These are phyloP conservation scores for Parazoanthus darwini DNA, from an alignment of 92 coral and sea anemone species.

Conservation along the genomic window DNA sequence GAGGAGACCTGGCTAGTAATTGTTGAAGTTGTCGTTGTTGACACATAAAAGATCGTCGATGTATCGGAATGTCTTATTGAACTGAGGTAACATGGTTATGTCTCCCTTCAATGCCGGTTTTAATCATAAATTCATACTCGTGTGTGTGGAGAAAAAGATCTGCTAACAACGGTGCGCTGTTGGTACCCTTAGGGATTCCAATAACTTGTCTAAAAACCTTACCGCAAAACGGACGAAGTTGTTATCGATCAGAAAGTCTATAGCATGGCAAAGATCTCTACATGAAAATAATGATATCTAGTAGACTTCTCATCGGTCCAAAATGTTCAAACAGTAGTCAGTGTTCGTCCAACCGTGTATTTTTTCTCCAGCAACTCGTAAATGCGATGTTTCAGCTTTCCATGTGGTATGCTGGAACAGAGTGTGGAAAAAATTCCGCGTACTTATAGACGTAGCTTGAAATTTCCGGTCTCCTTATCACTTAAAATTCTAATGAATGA, in stretches of 20 bases:
- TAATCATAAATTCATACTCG: slow-evolving; percentile 27
- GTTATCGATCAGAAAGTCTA: slow-evolving; percentile 25
- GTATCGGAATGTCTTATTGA: slow-evolving; percentile 26
- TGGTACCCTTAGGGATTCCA: slow-evolving; percentile 44
- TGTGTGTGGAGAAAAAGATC: slow-evolving; percentile 31
- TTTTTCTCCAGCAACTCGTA: too few relatives aligned
- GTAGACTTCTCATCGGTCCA: slow-evolving; percentile 26
- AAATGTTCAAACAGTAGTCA: background rate
- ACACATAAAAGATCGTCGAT: too few relatives aligned
- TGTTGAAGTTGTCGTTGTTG: too few relatives aligned
- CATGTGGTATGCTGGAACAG: background rate
- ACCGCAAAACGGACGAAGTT: slow-evolving; percentile 33
- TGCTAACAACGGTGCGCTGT: slow-evolving; percentile 46
- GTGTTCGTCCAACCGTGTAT: background rate
- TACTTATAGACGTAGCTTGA: background rate
- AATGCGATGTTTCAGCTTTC: background rate
- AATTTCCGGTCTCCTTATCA: background rate
- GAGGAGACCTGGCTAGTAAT: too few relatives aligned
- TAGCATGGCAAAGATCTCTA: slow-evolving; percentile 42
- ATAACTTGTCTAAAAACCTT: slow-evolving; percentile 44
- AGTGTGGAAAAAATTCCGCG: slow-evolving; percentile 16
- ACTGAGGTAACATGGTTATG: slow-evolving; percentile 16
- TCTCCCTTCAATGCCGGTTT: slow-evolving; percentile 20
- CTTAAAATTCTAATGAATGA: background rate
- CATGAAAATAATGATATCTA: slow-evolving; percentile 21